Evolutionary conservation across 2,888 invertebrate species (phyloP).

Genomic region (Rhagium mordax): DNA sequence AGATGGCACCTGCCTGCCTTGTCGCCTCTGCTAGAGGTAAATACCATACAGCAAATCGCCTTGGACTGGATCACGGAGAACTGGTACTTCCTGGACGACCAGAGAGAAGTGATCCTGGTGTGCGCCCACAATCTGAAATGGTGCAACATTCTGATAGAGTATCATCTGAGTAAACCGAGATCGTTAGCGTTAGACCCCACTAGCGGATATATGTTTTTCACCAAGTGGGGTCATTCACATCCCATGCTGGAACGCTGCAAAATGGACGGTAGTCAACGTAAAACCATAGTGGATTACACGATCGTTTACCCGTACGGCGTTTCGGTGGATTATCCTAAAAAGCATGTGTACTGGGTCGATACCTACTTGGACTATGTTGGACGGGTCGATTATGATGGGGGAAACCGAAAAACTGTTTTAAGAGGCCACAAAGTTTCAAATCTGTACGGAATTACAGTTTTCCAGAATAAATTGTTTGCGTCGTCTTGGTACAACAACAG

Average conservation of each 20-base stretch:
- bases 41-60: slow-evolving; percentile 81
- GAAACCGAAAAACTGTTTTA: slow-evolving; percentile 75
- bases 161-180: slow-evolving; percentile 75
- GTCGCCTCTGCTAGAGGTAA: slow-evolving; percentile 75
- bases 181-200: slow-evolving; percentile 87
- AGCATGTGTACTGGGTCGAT: slow-evolving; percentile 86
- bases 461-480: slow-evolving; percentile 82
- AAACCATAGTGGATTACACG: slow-evolving; percentile 76
- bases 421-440: slow-evolving; percentile 74
- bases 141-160: slow-evolving; percentile 82
- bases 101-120: slow-evolving; percentile 58
- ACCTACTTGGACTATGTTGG: slow-evolving; percentile 86
- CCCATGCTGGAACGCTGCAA: slow-evolving; percentile 78
- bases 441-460: slow-evolving; percentile 80
- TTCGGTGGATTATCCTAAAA: slow-evolving; percentile 80
- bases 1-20: slow-evolving; percentile 76
- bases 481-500: slow-evolving; percentile 80
- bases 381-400: slow-evolving; percentile 84
- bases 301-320: slow-evolving; percentile 86
- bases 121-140: slow-evolving; percentile 72
- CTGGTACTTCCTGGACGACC: slow-evolving; percentile 84
- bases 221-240: slow-evolving; percentile 79
- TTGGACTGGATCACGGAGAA: slow-evolving; percentile 90
- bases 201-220: slow-evolving; percentile 83
- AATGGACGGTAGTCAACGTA: slow-evolving; percentile 78